Conservation (phyloP, 2,888 invertebrate genomes). For the Odontothrips loti region DNA sequence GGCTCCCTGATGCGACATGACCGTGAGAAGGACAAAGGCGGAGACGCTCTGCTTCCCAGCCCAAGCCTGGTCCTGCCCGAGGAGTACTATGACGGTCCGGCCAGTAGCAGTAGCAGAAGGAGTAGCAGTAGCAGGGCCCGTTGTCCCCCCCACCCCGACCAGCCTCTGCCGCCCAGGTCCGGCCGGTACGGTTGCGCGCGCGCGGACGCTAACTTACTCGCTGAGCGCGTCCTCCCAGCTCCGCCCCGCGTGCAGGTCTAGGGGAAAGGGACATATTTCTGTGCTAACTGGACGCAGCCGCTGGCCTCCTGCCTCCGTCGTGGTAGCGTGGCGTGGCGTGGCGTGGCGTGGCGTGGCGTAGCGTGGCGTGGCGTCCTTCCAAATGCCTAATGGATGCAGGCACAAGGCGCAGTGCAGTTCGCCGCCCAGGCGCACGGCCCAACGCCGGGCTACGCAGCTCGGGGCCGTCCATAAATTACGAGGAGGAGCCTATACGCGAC, state of each 20-base stretch:
- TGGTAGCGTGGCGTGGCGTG: not conserved
- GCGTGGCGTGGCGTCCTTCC: conserved; percentile 2
- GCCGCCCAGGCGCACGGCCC: not conserved
- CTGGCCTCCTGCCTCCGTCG: too few species aligned
- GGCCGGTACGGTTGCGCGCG: too few species aligned
- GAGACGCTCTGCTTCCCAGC: too few species aligned
- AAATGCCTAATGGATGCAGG: not conserved
- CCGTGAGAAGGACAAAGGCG: too few species aligned
- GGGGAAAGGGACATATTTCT: not conserved
- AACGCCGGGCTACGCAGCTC: not conserved
- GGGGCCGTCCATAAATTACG: too few species aligned
- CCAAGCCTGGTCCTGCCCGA: too few species aligned
- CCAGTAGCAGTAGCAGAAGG: too few species aligned
- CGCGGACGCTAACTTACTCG: not conserved
- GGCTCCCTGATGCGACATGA: too few species aligned
- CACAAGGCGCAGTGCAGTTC: not conserved
- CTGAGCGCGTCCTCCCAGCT: not conserved
- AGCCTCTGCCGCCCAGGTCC: not conserved
- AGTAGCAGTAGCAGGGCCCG: too few species aligned
- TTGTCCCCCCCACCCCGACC: conserved; percentile 4
- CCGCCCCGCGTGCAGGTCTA: not conserved
- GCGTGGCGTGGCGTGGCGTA: not conserved
- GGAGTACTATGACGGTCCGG: too few species aligned
- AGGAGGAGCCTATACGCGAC: too few species aligned
- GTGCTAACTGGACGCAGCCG: not conserved